Percentiles rank a stretch among this genome's conserved stretches.
These are phyloP conservation scores for Torymus aiolomorphi DNA, from an alignment of 2,888 invertebrate genomes.

Conservation along the genomic window DNA sequence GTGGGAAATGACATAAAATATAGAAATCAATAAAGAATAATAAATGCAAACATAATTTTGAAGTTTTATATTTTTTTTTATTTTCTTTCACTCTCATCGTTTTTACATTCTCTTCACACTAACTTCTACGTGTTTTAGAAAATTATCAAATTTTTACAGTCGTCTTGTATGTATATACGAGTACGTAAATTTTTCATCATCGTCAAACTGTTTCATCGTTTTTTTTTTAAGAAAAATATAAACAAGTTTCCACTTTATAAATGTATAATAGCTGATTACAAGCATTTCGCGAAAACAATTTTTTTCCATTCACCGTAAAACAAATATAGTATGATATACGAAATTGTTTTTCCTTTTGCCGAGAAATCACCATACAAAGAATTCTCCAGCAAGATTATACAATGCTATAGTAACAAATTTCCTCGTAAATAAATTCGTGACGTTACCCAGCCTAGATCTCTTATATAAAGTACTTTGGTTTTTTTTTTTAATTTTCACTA, in stretches of 20 bases:
- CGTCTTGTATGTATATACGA: slow-evolving; percentile 57
- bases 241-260: slow-evolving; percentile 58
- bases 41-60: slow-evolving; percentile 31
- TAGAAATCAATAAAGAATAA: not conserved
- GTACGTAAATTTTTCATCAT: slow-evolving; percentile 55
- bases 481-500: slow-evolving; percentile 27
- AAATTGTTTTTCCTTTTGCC: slow-evolving; percentile 37
- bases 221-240: slow-evolving; percentile 59
- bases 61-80: slow-evolving; percentile 51
- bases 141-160: slow-evolving; percentile 59
- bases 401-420: slow-evolving; percentile 41
- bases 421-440: slow-evolving; percentile 42
- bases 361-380: slow-evolving; percentile 14
- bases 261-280: slow-evolving; percentile 56
- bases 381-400: slow-evolving; percentile 25
- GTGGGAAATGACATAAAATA: slow-evolving; percentile 4
- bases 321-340: slow-evolving; percentile 44
- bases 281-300: slow-evolving; percentile 54
- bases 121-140: slow-evolving; percentile 58
- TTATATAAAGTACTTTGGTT: slow-evolving; percentile 48
- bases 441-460: slow-evolving; percentile 47
- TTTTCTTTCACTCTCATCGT: slow-evolving; percentile 55
- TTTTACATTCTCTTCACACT: slow-evolving; percentile 59
- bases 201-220: slow-evolving; percentile 51
- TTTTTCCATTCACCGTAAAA: slow-evolving; percentile 40